A percentile compares a stretch with the other conserved stretches of the same genome.
These are phyloP conservation scores for Drosophila kohkoa DNA, from an alignment of 1,140 invertebrate genomes.

Conservation along the genomic window DNA sequence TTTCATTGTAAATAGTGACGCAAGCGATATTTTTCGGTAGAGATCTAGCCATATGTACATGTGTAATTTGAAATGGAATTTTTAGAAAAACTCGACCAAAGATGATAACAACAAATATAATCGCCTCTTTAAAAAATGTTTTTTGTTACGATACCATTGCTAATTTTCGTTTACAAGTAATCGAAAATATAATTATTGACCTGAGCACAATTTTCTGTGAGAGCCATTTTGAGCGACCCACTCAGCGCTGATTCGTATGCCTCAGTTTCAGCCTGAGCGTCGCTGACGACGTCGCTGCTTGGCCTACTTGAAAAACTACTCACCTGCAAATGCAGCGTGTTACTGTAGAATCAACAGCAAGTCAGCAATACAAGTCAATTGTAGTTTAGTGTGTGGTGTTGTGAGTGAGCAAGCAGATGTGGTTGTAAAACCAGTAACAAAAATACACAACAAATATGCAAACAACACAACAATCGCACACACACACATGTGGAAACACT, in stretches of 20 bases:
- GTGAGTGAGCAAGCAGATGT: constrained; percentile 52
- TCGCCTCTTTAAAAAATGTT: too few relatives aligned
- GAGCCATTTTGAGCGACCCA: constrained; percentile 40
- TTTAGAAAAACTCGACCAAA: too few relatives aligned
- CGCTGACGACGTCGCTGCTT: constrained; percentile 25
- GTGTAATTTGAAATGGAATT: too few relatives aligned
- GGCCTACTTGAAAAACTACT: constrained; percentile 60
- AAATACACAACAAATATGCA: constrained; percentile 61
- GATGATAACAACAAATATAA: too few relatives aligned
- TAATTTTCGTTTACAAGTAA: too few relatives aligned
- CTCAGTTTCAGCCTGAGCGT: constrained; percentile 6
- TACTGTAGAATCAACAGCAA: constrained; percentile 31
- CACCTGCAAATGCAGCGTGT: constrained; percentile 49
- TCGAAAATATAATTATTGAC: constrained; percentile 45
- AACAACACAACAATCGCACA: constrained; percentile 33
- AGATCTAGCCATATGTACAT: too few relatives aligned
- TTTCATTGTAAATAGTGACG: too few relatives aligned
- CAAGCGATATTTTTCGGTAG: too few relatives aligned
- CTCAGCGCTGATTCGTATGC: constrained; percentile 28
- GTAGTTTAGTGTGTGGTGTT: constrained; percentile 13
- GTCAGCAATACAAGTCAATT: constrained; percentile 51
- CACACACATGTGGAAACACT: constrained; percentile 14
- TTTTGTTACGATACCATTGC: too few relatives aligned
- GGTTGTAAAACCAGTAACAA: constrained; percentile 62
- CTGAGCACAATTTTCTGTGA: constrained; percentile 28